These are phyloP conservation scores for Eptesicus fuscus DNA, from an alignment of 2,113 vertebrate genomes.

Conservation along the genomic window DNA sequence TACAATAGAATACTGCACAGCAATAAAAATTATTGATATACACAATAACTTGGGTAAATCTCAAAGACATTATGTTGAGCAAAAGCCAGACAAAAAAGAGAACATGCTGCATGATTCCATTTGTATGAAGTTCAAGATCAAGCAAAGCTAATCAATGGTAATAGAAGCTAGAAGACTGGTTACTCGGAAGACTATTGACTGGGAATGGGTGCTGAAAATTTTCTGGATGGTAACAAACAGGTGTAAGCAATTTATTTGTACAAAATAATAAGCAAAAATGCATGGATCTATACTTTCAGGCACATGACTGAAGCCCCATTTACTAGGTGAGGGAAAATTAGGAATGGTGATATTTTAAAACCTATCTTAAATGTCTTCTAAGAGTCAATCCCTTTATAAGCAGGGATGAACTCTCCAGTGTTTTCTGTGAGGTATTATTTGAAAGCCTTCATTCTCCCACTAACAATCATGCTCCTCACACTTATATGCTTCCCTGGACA, in stretches of 20 bases:
- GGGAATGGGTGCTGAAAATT: background rate
- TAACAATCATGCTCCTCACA: background rate
- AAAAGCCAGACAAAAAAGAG: background rate
- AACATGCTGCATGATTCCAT: background rate
- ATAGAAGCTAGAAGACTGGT: background rate
- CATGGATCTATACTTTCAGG: background rate
- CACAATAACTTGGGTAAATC: background rate
- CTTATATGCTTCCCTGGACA: background rate
- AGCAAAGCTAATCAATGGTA: background rate
- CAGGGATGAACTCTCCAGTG: background rate
- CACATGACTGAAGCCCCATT: background rate
- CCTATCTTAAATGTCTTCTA: background rate
- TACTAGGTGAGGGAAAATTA: background rate
- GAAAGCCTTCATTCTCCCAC: background rate
- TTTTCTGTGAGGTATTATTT: background rate
- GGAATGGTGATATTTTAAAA: background rate
- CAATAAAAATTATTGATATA: background rate
- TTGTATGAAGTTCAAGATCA: background rate
- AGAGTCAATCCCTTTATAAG: background rate
- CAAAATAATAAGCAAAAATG: background rate
- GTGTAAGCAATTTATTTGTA: background rate
- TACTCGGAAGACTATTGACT: background rate
- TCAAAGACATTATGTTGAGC: background rate
- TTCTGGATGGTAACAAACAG: background rate
- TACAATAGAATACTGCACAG: background rate